A percentile compares a stretch with the other conserved stretches of the same genome.
Evolutionary conservation across 2,113 vertebrate genomes (phyloP).

Genomic region (Daboia siamensis): DNA sequence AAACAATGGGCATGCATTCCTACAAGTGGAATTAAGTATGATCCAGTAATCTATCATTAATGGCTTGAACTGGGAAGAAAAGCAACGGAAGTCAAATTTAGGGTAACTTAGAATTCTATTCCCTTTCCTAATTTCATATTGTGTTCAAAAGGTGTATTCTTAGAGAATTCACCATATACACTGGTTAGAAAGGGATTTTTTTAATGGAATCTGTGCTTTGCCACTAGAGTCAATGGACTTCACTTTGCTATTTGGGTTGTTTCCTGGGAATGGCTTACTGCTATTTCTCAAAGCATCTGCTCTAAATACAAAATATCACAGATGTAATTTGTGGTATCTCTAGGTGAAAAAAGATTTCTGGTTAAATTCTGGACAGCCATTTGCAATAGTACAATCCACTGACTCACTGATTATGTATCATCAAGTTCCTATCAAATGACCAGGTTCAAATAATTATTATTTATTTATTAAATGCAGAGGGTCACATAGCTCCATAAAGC

Average conservation of each 20-base stretch:
- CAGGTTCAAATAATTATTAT: not conserved
- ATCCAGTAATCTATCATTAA: not conserved
- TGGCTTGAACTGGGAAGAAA: not conserved
- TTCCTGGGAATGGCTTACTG: not conserved
- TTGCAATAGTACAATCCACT: not conserved
- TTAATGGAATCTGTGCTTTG: not conserved
- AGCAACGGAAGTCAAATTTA: not conserved
- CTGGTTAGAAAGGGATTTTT: not conserved
- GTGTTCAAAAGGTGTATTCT: not conserved
- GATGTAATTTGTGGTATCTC: not conserved
- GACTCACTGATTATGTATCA: not conserved
- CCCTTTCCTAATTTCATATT: not conserved
- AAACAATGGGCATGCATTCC: not conserved
- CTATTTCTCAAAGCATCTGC: not conserved
- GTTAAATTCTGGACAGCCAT: not conserved
- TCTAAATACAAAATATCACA: not conserved
- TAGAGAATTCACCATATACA: not conserved
- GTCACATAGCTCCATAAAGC: not conserved
- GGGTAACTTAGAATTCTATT: not conserved
- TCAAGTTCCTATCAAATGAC: not conserved
- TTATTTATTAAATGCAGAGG: not conserved
- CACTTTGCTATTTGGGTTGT: not conserved
- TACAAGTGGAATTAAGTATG: not conserved
- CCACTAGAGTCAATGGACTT: not conserved
- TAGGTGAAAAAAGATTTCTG: not conserved